Evolutionary conservation across 2,797 vertebrate species (phyloP), one percentile per base, ranked within the genome.

Genomic region (Rhabdophis nuchalis): DNA sequence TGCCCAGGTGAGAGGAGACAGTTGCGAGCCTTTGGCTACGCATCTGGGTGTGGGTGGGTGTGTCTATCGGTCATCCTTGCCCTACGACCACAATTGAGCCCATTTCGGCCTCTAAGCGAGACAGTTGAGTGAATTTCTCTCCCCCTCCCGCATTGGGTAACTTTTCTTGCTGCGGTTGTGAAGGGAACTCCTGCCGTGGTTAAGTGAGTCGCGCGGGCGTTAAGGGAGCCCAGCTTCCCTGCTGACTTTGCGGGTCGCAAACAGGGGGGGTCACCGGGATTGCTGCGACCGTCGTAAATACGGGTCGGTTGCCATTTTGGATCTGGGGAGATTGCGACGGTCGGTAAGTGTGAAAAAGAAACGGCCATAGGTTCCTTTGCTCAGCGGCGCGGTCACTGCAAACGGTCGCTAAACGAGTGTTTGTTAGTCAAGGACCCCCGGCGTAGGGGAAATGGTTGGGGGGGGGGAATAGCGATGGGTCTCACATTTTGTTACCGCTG

Each of bases 1-100:
- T 23, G 18, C 32, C 32, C 36, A 41, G 16, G 7, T 4, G 20
- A 41, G 72, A 41, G 18, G 9, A 11, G 36, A 41, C 72, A 4
- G 1, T 4, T 23, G 18, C 4, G 1, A 41, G 36, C 18, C 36
- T 77, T 77, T 77, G 1, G 2, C 18, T 10, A 23, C 1, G 4
- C 7, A 41, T 77, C 36, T n/a, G n/a, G n/a, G n/a, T n/a, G n/a
- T n/a, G n/a, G n/a, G n/a, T n/a, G n/a, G n/a, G n/a, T n/a, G n/a
- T n/a, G n/a, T n/a, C 32, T 3, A 16, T 32, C 10, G 32, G 3
- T 36, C 7, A 1, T 36, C 68, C 32, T 16, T 5, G 0, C 2
- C n/a, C n/a, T 32, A 72, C 1, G 2, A 36, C 68, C 16, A 18
- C 68, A 20, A 36, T 4, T 9, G 16, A 20, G 7, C n/a, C 14